Evolutionary conservation across 2,113 vertebrate genomes (phyloP), one percentile per base, ranked within the genome.

Genomic region (Nycticebus coucang): DNA sequence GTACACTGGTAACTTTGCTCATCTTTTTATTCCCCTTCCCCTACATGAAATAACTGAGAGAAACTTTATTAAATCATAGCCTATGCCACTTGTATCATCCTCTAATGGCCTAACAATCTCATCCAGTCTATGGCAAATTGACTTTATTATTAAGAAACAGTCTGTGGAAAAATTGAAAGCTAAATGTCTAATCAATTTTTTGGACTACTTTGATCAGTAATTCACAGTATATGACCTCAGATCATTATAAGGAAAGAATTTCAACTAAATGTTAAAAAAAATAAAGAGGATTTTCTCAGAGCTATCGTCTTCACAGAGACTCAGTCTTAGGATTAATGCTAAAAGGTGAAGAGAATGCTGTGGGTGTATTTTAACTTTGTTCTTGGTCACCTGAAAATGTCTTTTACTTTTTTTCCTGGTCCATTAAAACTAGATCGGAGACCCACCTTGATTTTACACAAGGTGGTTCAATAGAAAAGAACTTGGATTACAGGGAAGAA

Each of bases 141-240:
- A 91, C 89, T 92, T 96, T 96, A 97, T 89, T 96, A 96, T 95
- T 95, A 96, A 94, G 94, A 96, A 95, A 95, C 81, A 87, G 81
- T 91, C 91, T 95, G 83, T 78, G 35, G 91, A 82, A 74, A 91
- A 96, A 88, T 79, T 89, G 62, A 93, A 97, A 96, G 86, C 92
- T 50, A 66, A 50, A 92, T 33, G 18, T 75, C 62, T 83, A 95
- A 97, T 96, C 93, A 95, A 97, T 93, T 95, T 96, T 88, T 83
- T 83, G 26, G 21, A 91, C 55, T 17, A 53, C 59, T 94, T 95
- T 91, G 94, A 91, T 93, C 93, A 50, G 45, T 50, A 50, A 50
- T 50, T 50, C 45, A 9, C 45, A 8, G 19, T 80, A 88, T 85
- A 68, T 91, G 30, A 64, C 69, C 90, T 95, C 22, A 91, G 53